A percentile compares a stretch with the other conserved stretches of the same genome.
phyloP scores from a whole-genome alignment of 2,113 vertebrate species.

The Phaethon lepturus region DNA sequence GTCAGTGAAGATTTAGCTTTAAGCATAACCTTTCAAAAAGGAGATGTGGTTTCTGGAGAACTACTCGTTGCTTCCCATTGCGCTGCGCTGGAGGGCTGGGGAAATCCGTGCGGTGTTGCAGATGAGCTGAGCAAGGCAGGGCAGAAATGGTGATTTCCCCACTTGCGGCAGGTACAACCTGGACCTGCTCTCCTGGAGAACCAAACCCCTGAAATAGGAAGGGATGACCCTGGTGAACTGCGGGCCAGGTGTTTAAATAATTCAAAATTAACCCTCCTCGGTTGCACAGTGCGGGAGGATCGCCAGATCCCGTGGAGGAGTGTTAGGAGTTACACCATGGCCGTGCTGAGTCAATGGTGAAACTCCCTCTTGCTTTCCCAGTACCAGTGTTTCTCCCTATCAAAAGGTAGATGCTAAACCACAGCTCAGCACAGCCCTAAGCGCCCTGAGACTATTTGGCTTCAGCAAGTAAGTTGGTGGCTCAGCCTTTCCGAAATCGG shows the following conservation, averaged over 20 bases:
- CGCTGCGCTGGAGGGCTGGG: background rate
- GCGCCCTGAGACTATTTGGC: background rate
- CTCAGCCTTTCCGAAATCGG: background rate
- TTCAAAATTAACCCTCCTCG: background rate
- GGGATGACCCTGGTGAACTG: background rate
- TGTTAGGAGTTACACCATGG: fast-evolving
- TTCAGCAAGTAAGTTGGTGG: background rate
- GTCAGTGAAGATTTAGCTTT: background rate
- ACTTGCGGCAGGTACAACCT: background rate
- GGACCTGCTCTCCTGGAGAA: background rate
- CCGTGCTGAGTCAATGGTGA: background rate
- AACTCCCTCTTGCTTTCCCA: background rate
- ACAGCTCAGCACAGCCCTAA: background rate
- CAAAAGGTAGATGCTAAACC: background rate
- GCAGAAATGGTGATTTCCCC: background rate
- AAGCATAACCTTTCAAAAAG: background rate
- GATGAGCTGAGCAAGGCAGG: background rate
- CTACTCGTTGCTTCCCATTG: fast-evolving
- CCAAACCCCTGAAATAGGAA: background rate
- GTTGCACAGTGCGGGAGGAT: background rate
- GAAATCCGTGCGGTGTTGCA: fast-evolving
- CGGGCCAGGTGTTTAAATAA: background rate
- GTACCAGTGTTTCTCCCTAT: background rate
- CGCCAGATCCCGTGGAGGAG: background rate
- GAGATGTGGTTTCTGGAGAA: background rate